phyloP scores from a whole-genome alignment of 2,888 invertebrate species.

The Lepas anatifera region DNA sequence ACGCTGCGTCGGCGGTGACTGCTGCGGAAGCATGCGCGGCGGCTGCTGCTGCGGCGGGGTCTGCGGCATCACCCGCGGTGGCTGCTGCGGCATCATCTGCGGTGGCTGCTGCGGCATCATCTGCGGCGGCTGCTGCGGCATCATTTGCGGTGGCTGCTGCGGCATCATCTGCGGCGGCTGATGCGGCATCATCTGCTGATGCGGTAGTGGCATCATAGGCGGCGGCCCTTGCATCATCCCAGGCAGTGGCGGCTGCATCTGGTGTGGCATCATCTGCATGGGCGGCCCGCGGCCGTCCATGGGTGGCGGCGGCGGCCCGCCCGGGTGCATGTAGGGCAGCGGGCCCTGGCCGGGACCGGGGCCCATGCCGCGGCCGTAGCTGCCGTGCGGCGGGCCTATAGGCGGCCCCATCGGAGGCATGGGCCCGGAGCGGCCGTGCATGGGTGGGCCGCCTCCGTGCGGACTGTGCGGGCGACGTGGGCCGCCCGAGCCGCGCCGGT shows the following conservation, averaged over 20 bases:
- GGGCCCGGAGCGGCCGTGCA: constrained; percentile 26
- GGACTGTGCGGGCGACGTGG: constrained; percentile 31
- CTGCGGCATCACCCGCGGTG: constrained; percentile 32
- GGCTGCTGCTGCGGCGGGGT: constrained; percentile 39
- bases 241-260: constrained; percentile 29
- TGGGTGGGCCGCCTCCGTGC: constrained; percentile 41
- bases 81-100: not conserved
- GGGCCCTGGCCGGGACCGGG: constrained; percentile 40
- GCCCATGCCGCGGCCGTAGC: not conserved
- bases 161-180: too few species aligned
- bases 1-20: too few species aligned
- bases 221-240: constrained; percentile 27
- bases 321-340: not conserved
- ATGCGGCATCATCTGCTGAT: too few species aligned
- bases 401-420: constrained; percentile 18
- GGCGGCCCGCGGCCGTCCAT: too few species aligned
- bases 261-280: constrained; percentile 27
- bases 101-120: constrained; percentile 21
- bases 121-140: constrained; percentile 27
- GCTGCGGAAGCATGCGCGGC: not conserved
- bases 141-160: too few species aligned
- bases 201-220: too few species aligned
- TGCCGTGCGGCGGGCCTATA: not conserved
- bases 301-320: constrained; percentile 52
- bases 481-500: constrained; percentile 21